Percentiles rank a stretch among this genome's conserved stretches.
These are phyloP conservation scores for Eristalis intricaria DNA, from an alignment of 2,888 invertebrate species.

Conservation along the genomic window DNA sequence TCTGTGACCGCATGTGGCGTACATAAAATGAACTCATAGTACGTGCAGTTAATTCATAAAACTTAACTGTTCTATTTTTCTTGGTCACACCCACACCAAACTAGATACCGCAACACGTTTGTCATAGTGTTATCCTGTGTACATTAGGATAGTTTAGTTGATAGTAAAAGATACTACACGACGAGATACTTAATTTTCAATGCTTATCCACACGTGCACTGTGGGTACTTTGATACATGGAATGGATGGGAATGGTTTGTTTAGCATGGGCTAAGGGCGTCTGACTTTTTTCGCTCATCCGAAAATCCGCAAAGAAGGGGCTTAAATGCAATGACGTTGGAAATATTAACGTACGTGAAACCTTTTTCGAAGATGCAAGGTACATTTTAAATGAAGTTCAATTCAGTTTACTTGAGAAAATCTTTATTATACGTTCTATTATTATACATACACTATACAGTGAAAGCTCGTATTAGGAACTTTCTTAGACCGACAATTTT, in stretches of 20 bases:
- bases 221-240: background rate
- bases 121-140: background rate
- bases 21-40: background rate
- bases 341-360: background rate
- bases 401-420: too few relatives aligned
- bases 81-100: background rate
- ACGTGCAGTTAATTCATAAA: background rate
- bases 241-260: background rate
- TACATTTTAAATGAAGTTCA: background rate
- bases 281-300: background rate
- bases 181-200: background rate
- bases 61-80: background rate
- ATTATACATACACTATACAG: too few relatives aligned
- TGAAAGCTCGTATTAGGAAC: too few relatives aligned
- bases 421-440: too few relatives aligned
- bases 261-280: background rate
- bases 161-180: background rate
- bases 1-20: background rate
- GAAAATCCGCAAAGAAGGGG: background rate
- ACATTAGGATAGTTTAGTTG: background rate
- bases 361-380: background rate
- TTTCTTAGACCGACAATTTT: too few relatives aligned
- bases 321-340: background rate
- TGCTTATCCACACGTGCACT: background rate
- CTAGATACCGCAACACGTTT: background rate